A percentile compares a stretch with the other conserved stretches of the same genome.
phyloP scores from a whole-genome alignment of 2,113 vertebrate genomes.

The Anolis sagrei region DNA sequence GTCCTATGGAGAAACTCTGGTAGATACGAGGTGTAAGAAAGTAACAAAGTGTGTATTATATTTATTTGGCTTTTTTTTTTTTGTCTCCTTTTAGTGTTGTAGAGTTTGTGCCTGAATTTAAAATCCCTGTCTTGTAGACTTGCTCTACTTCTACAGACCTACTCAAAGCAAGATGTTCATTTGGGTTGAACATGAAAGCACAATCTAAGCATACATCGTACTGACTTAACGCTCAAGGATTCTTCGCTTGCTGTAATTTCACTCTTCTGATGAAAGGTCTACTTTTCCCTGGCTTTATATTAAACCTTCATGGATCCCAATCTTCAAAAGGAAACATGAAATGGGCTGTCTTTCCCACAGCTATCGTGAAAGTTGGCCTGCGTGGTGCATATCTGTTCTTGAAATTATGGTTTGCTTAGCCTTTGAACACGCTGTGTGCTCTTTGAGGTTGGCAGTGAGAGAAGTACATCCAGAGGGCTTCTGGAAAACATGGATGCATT shows the following conservation, averaged over 20 bases:
- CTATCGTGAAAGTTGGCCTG: neutral
- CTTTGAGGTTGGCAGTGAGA: conserved; percentile 6
- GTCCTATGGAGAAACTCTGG: too few relatives aligned
- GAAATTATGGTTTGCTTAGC: neutral
- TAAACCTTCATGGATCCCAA: neutral
- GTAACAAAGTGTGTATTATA: too few relatives aligned
- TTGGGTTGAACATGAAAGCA: too few relatives aligned
- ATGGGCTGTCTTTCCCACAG: neutral
- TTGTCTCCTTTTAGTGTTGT: too few relatives aligned
- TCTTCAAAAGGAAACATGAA: neutral
- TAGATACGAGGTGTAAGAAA: too few relatives aligned
- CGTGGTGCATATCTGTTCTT: neutral
- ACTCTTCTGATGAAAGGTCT: neutral
- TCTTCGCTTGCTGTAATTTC: neutral
- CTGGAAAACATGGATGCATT: neutral
- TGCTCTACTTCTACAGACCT: too few relatives aligned
- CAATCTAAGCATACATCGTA: too few relatives aligned
- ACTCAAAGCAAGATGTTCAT: too few relatives aligned
- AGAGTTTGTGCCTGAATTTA: too few relatives aligned
- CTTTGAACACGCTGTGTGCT: conserved; percentile 1
- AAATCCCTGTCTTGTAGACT: too few relatives aligned
- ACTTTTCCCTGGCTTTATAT: neutral
- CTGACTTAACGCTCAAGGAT: neutral
- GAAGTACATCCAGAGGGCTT: conserved; percentile 19
- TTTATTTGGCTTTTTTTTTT: too few relatives aligned